A percentile compares a stretch with the other conserved stretches of the same genome.
Conservation (phyloP, 2,113 vertebrate species). For the Antechinus stuartii region DNA sequence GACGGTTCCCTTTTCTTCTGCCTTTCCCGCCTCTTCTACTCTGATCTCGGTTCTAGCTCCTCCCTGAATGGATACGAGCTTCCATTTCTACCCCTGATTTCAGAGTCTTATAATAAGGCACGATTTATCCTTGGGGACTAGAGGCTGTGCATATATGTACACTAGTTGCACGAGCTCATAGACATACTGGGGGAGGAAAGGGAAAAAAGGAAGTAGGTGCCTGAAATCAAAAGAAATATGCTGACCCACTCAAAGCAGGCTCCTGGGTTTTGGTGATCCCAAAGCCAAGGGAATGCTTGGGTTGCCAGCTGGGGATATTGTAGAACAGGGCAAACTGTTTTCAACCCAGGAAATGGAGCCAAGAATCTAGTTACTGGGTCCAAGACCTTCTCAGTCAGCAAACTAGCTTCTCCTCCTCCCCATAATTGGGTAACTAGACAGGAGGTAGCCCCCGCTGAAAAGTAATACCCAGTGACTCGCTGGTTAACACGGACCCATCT, state of each 20-base stretch:
- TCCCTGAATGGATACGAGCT: not conserved
- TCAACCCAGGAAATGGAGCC: not conserved
- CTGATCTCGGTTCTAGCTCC: not conserved
- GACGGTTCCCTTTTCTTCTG: not conserved
- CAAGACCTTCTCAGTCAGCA: not conserved
- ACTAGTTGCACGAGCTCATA: not conserved
- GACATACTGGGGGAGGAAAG: not conserved
- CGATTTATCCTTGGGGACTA: not conserved
- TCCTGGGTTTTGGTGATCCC: not conserved
- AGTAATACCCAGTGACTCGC: not conserved
- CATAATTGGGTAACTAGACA: not conserved
- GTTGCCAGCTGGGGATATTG: not conserved
- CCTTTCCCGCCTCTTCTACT: not conserved
- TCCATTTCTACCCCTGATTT: not conserved
- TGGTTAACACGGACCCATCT: not conserved
- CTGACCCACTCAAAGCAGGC: not conserved
- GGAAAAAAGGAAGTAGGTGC: not conserved
- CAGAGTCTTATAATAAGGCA: not conserved
- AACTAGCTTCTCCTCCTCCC: not conserved
- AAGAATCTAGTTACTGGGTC: not conserved
- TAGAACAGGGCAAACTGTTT: not conserved
- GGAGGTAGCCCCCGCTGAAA: not conserved
- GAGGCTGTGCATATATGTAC: not conserved
- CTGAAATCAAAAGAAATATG: not conserved
- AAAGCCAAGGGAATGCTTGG: not conserved